A percentile compares a stretch with the other conserved stretches of the same genome.
These are phyloP conservation scores for Saturnia pavonia DNA, from an alignment of 2,888 invertebrate genomes.

Conservation along the genomic window DNA sequence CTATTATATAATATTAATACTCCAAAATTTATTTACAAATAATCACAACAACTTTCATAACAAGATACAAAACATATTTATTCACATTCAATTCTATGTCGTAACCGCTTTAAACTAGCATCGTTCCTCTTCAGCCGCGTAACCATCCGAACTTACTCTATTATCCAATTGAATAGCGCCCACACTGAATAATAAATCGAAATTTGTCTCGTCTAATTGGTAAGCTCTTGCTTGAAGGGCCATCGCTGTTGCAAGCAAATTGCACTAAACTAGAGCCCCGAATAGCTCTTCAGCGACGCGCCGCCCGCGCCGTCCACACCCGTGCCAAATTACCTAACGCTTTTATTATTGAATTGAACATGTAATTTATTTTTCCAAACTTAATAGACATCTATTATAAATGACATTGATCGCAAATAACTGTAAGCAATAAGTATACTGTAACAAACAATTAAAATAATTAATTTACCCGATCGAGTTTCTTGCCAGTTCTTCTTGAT, in stretches of 20 bases:
- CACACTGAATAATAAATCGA: constrained; percentile 66
- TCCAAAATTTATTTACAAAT: background rate
- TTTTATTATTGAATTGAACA: constrained; percentile 62
- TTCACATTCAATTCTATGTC: background rate
- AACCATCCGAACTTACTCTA: constrained; percentile 47
- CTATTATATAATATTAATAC: no score
- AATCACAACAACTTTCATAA: background rate
- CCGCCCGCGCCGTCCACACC: constrained; percentile 19
- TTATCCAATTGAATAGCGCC: constrained; percentile 59
- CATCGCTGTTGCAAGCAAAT: constrained; percentile 61
- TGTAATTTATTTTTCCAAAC: no score
- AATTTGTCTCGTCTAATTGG: constrained; percentile 74
- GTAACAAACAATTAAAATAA: no score
- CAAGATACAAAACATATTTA: background rate
- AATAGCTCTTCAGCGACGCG: constrained; percentile 53
- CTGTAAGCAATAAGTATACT: no score
- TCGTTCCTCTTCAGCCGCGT: background rate
- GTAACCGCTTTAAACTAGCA: background rate
- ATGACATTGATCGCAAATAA: no score
- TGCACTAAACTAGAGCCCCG: constrained; percentile 56
- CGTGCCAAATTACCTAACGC: constrained; percentile 63
- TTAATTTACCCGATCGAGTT: no score
- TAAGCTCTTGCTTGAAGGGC: constrained; percentile 58
- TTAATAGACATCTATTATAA: no score
- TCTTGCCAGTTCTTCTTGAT: no score